phyloP scores from a whole-genome alignment of 2,113 vertebrate species.

The Chlorodrepanis virens region DNA sequence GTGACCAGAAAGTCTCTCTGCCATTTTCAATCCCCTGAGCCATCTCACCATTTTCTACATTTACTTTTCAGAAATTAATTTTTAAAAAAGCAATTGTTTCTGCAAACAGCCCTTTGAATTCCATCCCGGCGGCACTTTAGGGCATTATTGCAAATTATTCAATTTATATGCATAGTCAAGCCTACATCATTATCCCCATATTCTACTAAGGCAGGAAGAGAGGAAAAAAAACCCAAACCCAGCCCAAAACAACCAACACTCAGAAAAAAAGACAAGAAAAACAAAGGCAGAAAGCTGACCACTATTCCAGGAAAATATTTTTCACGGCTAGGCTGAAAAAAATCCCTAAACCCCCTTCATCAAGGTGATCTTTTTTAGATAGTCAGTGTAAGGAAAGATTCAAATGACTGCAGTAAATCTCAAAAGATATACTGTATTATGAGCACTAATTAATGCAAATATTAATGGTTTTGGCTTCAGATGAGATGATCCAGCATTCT shows the following conservation, averaged over 20 bases:
- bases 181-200: constrained; percentile 18
- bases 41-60: constrained; percentile 1
- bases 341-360: background rate
- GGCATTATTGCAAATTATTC: constrained; percentile 59
- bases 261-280: background rate
- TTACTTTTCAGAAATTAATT: constrained; percentile 56
- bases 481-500: constrained; percentile 43
- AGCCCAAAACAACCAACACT: background rate
- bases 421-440: constrained; percentile 9
- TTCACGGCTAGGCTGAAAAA: background rate
- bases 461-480: constrained; percentile 44
- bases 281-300: background rate
- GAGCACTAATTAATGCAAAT: constrained; percentile 41
- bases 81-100: constrained; percentile 26
- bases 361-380: constrained; percentile 16
- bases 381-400: background rate
- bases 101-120: constrained; percentile 52
- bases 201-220: background rate
- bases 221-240: background rate
- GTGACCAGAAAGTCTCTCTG: background rate
- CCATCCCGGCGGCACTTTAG: background rate
- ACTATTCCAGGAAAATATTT: background rate
- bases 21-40: background rate
- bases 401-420: constrained; percentile 14
- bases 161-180: constrained; percentile 68